Evolutionary conservation across 2,797 vertebrate species (phyloP).

Genomic region (Sebastes ruberrimus): DNA sequence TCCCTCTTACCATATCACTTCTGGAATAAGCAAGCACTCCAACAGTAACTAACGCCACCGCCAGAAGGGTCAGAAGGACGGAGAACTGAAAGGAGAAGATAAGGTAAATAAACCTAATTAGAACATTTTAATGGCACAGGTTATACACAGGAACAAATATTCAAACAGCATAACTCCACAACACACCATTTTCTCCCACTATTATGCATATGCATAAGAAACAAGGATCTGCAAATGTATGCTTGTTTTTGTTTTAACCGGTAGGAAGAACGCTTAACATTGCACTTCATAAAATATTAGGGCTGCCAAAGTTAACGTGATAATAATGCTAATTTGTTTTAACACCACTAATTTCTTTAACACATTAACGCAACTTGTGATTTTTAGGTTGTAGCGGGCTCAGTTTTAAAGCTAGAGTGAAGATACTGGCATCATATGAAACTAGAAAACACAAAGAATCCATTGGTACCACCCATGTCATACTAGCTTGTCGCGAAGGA

Average conservation of each 20-base stretch:
- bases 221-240: neutral
- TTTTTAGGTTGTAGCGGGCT: no score
- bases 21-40: slow-evolving; percentile 50
- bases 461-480: no score
- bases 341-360: no score
- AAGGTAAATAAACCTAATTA: neutral
- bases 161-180: neutral
- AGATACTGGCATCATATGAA: no score
- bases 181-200: neutral
- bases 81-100: slow-evolving; percentile 58
- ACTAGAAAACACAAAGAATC: no score
- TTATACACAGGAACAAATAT: neutral
- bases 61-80: slow-evolving; percentile 46
- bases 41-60: neutral
- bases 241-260: neutral
- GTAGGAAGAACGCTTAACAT: no score
- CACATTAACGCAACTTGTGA: no score
- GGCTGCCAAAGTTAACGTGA: no score
- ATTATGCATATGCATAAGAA: neutral
- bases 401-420: no score
- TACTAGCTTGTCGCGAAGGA: no score
- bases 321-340: no score
- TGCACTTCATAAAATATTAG: neutral
- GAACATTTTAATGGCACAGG: neutral
- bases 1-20: slow-evolving; percentile 38